A percentile compares a stretch with the other conserved stretches of the same genome.
phyloP scores from a whole-genome alignment of 2,797 vertebrate species.

The Notolabrus celidotus region DNA sequence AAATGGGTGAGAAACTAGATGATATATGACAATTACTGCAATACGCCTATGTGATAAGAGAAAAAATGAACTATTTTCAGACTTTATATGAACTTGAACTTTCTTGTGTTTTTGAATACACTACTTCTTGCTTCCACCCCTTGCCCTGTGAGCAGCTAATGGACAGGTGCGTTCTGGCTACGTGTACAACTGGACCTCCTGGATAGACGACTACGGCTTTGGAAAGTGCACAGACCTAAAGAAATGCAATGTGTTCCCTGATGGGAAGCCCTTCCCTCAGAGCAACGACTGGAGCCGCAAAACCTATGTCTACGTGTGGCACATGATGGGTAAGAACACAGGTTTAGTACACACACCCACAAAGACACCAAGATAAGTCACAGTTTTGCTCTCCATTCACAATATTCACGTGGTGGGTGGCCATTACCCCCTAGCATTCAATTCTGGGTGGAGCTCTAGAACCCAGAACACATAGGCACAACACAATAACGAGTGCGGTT shows the following conservation, averaged over 20 bases:
- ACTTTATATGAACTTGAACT: too few species aligned
- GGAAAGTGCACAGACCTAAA: constrained; percentile 78
- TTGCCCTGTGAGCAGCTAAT: constrained; percentile 68
- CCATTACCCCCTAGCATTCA: too few species aligned
- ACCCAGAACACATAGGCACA: too few species aligned
- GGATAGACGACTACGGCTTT: constrained; percentile 85
- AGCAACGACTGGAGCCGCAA: constrained; percentile 86
- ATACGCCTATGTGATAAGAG: too few species aligned
- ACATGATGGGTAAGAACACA: constrained; percentile 87
- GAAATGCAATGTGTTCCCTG: constrained; percentile 89
- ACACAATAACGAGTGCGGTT: too few species aligned
- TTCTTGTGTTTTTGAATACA: not conserved
- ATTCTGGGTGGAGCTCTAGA: too few species aligned
- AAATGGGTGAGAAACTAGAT: too few species aligned
- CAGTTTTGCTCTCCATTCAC: not conserved
- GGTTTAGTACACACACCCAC: fast-evolving
- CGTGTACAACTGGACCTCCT: constrained; percentile 92
- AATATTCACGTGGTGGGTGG: too few species aligned
- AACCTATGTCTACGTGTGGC: constrained; percentile 93
- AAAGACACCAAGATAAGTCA: not conserved
- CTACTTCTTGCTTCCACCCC: not conserved
- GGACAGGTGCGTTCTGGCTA: constrained; percentile 81
- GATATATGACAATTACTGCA: too few species aligned
- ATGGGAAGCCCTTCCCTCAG: constrained; percentile 90
- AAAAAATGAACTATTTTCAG: too few species aligned